A percentile compares a stretch with the other conserved stretches of the same genome.
These are phyloP conservation scores for Drosophila lacertosa DNA, from an alignment of 1,140 invertebrate species.

Conservation along the genomic window DNA sequence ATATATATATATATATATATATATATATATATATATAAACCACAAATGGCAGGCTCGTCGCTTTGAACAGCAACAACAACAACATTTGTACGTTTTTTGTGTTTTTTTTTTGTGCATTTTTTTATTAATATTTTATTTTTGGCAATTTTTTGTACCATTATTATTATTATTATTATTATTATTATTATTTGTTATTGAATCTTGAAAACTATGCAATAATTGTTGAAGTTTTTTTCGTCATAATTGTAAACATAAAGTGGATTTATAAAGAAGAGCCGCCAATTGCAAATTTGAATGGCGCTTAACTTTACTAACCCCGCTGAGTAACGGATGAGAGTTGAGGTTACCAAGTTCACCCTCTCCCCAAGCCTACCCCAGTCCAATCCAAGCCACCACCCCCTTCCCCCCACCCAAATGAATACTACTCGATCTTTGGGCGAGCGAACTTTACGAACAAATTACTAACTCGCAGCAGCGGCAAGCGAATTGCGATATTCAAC, in stretches of 20 bases:
- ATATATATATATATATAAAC: conserved; percentile 21
- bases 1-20: conserved; percentile 17
- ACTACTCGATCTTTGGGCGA: conserved; percentile 38
- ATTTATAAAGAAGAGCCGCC: no score
- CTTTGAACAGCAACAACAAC: conserved; percentile 51
- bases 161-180: conserved; percentile 58
- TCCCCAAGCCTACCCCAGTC: no score
- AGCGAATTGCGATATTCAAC: conserved; percentile 50
- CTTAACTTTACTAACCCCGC: no score
- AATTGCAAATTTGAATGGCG: no score
- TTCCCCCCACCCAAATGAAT: not conserved
- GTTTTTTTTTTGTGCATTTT: conserved; percentile 56
- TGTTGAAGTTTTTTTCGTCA: conserved; percentile 77
- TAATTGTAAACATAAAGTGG: no score
- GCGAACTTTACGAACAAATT: conserved; percentile 49
- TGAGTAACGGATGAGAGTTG: no score
- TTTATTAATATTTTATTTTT: conserved; percentile 47
- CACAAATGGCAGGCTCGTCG: conserved; percentile 71
- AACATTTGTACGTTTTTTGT: conserved; percentile 74
- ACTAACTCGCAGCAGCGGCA: conserved; percentile 55
- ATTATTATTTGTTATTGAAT: conserved; percentile 79
- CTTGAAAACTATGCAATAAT: conserved; percentile 74
- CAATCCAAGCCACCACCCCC: not conserved
- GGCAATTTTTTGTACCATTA: conserved; percentile 53
- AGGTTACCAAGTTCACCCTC: no score